phyloP scores from a whole-genome alignment of 2,888 invertebrate genomes.

The Chrysomela aeneicollis region DNA sequence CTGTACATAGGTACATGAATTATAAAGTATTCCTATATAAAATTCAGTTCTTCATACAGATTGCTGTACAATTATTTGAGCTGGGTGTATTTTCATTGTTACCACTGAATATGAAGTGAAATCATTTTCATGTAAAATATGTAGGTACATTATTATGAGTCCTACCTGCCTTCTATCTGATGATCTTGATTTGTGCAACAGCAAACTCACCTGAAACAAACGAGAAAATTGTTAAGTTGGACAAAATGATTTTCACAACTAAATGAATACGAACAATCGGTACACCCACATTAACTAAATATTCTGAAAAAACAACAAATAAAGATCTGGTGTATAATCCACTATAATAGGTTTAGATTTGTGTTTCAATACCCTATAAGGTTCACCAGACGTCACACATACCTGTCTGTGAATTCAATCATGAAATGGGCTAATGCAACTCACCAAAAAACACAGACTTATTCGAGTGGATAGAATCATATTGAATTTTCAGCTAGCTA shows the following conservation, averaged over 20 bases:
- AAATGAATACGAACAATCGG: not conserved
- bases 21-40: too few relatives aligned
- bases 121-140: too few relatives aligned
- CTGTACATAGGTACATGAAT: too few relatives aligned
- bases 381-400: not conserved
- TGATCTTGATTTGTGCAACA: not conserved
- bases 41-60: too few relatives aligned
- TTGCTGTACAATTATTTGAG: too few relatives aligned
- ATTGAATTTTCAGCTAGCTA: slow-evolving; percentile 32
- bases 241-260: not conserved
- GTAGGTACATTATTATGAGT: too few relatives aligned
- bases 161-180: not conserved
- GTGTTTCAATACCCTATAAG: not conserved
- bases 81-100: too few relatives aligned
- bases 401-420: slow-evolving; percentile 19
- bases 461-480: slow-evolving; percentile 36
- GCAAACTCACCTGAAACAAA: not conserved
- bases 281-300: not conserved
- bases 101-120: too few relatives aligned
- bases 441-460: slow-evolving; percentile 30
- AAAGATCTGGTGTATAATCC: too few relatives aligned
- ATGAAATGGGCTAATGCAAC: slow-evolving; percentile 39
- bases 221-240: not conserved
- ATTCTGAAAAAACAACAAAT: not conserved
- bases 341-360: not conserved